Evolutionary conservation across 2,888 invertebrate species (phyloP), one percentile per base, ranked within the genome.

Genomic region (Xanthorhoe designata): DNA sequence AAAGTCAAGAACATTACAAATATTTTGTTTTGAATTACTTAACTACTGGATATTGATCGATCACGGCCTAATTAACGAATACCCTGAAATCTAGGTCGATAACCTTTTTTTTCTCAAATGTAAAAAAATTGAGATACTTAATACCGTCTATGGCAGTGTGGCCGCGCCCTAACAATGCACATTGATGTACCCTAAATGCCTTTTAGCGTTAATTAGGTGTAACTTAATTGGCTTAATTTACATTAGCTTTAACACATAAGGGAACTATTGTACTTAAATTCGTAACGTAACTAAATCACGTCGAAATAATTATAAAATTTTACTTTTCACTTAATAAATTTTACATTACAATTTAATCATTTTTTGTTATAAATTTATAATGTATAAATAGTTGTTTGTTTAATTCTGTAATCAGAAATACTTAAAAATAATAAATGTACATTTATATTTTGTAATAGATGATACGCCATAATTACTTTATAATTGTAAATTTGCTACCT

Each of bases 181-280:
- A 60, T 74, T 68, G 69, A 69, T 74, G 71, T 71, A 75, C 73
- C 77, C 73, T 69, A 70, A 77, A 75, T 77, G 78, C 78, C 78
- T 78, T 78, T 71, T 78, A 78, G 76, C 52, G 59, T 73, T 69
- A 64, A 61, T 58, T 72, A 66, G 69, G 29, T 47, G 10, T 68
- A 64, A 69, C 47, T 42, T 59, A 63, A 71, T 73, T 73, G 71
- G 74, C 75, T 73, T 75, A 73, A 70, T 69, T 71, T 71, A 76
- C 61, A 70, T 59, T 64, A 64, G 65, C 69, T 64, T 63, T 72
- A 70, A 61, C 65, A 68, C 64, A 18, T 70, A 67, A 63, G 66
- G 51, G 54, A 53, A 56, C 66, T 68, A 61, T 61, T 64, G 50
- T 61, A 61, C 50, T 49, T 61, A 50, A 38, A 59, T 51, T 55